Evolutionary conservation across 2,113 vertebrate genomes (phyloP), one percentile per base, ranked within the genome.

Genomic region (Brienomyrus brachyistius): DNA sequence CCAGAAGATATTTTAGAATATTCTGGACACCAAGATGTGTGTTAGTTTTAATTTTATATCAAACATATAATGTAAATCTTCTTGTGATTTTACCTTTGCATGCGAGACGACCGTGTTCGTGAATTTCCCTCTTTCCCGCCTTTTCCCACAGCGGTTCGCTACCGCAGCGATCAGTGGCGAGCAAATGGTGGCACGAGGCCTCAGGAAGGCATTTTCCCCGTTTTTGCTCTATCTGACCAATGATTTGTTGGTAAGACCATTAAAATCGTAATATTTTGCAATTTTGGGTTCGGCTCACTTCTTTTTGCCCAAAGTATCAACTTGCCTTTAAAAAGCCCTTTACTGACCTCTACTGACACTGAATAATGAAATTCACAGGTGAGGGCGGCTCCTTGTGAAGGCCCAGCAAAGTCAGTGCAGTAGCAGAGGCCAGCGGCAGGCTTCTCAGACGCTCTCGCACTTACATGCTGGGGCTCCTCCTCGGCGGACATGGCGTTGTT

Each of bases 401-500:
- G 40, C 0, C 6, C 27, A 27, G 9, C 21, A 80, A 31, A 80
- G 74, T 62, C 27, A 15, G 1, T 13, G 74, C 40, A 15, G 74
- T 80, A 85, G 5, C 5, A 19, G 47, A 10, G 11, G 45, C 48
- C 7, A 27, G 45, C 23, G 5, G n/a, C 40, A 93, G 91, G 91
- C 2, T 56, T 27, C 70, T 10, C 47, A 51, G 17, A 27, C 15
- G 9, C 47, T 23, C 47, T 17, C 48, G 15, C 91, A 94, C 98
- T 98, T 97, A 99, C 98, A 91, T 98, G 98, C 89, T 97, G 97
- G 91, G 97, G 97, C 74, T 99, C 97, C 92, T 98, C 97, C 88
- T 96, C 96, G 27, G 97, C 97, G 91, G 98, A 98, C 96, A 99
- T 98, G 1, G 98, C 98, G 50, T 99, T 99, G 94, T 99, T 99